phyloP scores from a whole-genome alignment of 1,140 invertebrate genomes.

The Cyclargus thomasi region DNA sequence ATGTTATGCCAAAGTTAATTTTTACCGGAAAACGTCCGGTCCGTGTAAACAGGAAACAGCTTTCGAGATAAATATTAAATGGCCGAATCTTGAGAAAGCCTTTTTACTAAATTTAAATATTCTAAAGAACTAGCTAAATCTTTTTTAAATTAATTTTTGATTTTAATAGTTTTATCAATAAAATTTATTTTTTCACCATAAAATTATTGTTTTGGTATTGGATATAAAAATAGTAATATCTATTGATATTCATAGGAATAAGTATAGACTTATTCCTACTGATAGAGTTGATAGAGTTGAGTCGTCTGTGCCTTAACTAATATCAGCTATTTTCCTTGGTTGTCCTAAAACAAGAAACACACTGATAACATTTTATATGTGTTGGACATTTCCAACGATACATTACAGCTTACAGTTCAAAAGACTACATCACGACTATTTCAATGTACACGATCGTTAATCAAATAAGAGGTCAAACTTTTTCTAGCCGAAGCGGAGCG shows the following conservation, averaged over 20 bases:
- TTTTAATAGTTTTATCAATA: too few species aligned
- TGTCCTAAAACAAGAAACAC: too few species aligned
- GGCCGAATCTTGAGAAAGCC: background rate
- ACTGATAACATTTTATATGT: background rate
- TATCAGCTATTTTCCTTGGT: too few species aligned
- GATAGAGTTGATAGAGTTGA: too few species aligned
- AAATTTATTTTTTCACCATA: too few species aligned
- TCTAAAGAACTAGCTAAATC: background rate
- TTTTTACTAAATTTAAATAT: background rate
- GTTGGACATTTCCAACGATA: background rate
- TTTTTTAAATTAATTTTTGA: background rate
- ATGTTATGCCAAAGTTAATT: background rate
- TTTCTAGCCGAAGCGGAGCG: conserved; percentile 32
- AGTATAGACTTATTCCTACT: too few species aligned
- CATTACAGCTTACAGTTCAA: background rate
- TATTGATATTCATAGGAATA: too few species aligned
- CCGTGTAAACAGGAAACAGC: background rate
- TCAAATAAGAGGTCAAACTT: conserved; percentile 32
- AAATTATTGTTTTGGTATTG: too few species aligned
- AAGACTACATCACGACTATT: background rate
- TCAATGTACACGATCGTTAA: conserved; percentile 15
- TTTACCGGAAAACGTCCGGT: background rate
- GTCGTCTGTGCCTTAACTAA: too few species aligned
- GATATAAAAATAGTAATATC: too few species aligned
- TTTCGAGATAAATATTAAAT: background rate